phyloP scores from a whole-genome alignment of 2,797 vertebrate genomes.

The Chlorospingus semifuscus region DNA sequence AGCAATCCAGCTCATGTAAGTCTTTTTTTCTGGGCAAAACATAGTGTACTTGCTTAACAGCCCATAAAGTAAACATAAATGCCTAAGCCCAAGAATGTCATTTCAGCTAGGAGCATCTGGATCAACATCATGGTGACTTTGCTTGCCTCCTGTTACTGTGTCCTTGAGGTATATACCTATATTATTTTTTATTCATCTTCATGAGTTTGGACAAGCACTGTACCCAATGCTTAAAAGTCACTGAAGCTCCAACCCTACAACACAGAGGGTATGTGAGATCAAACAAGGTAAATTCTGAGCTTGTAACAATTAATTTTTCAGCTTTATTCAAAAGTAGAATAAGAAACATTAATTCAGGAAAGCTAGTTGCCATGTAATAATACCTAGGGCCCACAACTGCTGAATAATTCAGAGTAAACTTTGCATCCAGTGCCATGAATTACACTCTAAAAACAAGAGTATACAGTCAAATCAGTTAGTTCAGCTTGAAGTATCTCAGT shows the following conservation, averaged over 20 bases:
- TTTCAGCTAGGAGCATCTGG: not conserved
- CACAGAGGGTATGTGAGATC: not conserved
- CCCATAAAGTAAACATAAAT: slow-evolving; percentile 36
- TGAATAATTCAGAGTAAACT: slow-evolving; percentile 52
- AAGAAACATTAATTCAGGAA: slow-evolving; percentile 38
- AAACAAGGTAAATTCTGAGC: slow-evolving; percentile 32
- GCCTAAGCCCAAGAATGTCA: not conserved
- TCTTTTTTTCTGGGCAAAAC: not conserved
- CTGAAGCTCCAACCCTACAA: not conserved
- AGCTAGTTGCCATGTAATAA: slow-evolving; percentile 10
- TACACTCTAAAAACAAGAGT: not conserved
- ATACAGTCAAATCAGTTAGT: not conserved
- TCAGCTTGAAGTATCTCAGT: not conserved
- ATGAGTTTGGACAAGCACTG: not conserved
- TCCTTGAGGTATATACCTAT: slow-evolving; percentile 20
- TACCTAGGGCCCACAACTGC: not conserved
- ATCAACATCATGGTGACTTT: slow-evolving; percentile 22
- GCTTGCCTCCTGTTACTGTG: not conserved
- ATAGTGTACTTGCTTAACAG: not conserved
- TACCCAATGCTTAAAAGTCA: not conserved
- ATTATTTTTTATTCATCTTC: slow-evolving; percentile 46
- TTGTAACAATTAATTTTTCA: slow-evolving; percentile 59
- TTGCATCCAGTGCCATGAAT: not conserved
- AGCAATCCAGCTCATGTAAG: not conserved
- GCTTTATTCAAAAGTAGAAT: slow-evolving; percentile 17